phyloP scores from a whole-genome alignment of 2,113 vertebrate genomes.

The Stegastes partitus region DNA sequence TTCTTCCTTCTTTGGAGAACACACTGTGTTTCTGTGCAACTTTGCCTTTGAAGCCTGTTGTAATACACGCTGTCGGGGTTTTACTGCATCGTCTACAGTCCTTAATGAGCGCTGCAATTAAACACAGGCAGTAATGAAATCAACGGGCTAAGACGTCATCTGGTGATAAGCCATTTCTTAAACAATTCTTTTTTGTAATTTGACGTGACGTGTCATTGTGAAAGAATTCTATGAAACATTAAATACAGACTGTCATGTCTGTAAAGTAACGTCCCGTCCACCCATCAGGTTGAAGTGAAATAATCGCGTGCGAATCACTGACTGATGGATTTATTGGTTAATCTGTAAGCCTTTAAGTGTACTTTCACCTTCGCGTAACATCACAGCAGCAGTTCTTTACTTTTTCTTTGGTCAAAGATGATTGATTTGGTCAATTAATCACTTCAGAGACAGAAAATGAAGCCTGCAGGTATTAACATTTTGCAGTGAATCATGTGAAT shows the following conservation, averaged over 20 bases:
- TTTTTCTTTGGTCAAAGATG: neutral
- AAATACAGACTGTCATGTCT: neutral
- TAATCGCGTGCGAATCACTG: neutral
- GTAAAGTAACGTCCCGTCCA: neutral
- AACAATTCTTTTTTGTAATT: neutral
- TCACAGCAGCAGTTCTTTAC: neutral
- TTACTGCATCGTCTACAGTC: neutral
- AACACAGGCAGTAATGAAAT: neutral
- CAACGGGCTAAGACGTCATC: neutral
- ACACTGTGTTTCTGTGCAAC: neutral
- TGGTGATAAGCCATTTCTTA: neutral
- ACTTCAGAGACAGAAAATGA: conserved; percentile 1
- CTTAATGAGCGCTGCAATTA: neutral
- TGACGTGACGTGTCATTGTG: too few relatives aligned
- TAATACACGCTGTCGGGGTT: neutral
- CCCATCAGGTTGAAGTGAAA: neutral
- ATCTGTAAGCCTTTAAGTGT: conserved; percentile 26
- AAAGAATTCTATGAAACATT: conserved; percentile 6
- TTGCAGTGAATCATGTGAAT: conserved; percentile 8
- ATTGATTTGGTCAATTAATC: conserved; percentile 7
- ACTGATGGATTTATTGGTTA: conserved; percentile 14
- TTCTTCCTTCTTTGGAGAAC: neutral
- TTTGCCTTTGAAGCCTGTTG: neutral
- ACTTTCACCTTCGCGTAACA: conserved; percentile 14
- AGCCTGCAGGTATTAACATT: conserved; percentile 27